phyloP scores from a whole-genome alignment of 2,888 invertebrate species.

The Blastobasis lacticolella region DNA sequence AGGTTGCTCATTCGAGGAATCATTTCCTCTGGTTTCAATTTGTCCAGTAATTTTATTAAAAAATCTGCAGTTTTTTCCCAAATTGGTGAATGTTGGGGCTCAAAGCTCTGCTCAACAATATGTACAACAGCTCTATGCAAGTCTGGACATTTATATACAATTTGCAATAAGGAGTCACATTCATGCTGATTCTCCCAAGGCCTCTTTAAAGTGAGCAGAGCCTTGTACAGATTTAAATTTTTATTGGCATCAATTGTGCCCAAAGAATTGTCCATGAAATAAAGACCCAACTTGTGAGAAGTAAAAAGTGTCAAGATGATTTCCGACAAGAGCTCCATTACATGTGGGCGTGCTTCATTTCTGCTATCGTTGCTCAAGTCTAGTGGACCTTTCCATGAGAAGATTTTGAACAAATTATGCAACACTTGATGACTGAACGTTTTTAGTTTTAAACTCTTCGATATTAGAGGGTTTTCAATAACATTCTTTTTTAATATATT shows the following conservation, averaged over 20 bases:
- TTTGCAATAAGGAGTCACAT: conserved; percentile 76
- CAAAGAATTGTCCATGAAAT: conserved; percentile 80
- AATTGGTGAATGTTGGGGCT: conserved; percentile 71
- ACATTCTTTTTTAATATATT: conserved; percentile 80
- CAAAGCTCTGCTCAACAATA: conserved; percentile 75
- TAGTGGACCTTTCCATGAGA: conserved; percentile 83
- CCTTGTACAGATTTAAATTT: conserved; percentile 76
- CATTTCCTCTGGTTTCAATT: conserved; percentile 64
- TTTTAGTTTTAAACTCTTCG: conserved; percentile 82
- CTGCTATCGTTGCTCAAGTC: conserved; percentile 49
- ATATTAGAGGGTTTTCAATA: conserved; percentile 77
- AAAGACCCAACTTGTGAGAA: conserved; percentile 83
- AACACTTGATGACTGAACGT: conserved; percentile 80
- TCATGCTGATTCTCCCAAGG: conserved; percentile 82
- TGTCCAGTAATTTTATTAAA: conserved; percentile 52
- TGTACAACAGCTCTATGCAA: conserved; percentile 77
- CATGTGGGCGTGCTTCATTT: conserved; percentile 46
- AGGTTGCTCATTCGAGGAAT: conserved; percentile 58
- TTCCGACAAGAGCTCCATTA: conserved; percentile 76
- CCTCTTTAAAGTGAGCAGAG: conserved; percentile 77
- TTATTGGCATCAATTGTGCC: conserved; percentile 75
- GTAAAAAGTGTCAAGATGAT: conserved; percentile 84
- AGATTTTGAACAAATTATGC: conserved; percentile 79
- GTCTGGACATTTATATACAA: conserved; percentile 81
- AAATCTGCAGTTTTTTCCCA: conserved; percentile 70